These are phyloP conservation scores for Thaumatotibia leucotreta DNA, from an alignment of 1,140 invertebrate species.

Conservation along the genomic window DNA sequence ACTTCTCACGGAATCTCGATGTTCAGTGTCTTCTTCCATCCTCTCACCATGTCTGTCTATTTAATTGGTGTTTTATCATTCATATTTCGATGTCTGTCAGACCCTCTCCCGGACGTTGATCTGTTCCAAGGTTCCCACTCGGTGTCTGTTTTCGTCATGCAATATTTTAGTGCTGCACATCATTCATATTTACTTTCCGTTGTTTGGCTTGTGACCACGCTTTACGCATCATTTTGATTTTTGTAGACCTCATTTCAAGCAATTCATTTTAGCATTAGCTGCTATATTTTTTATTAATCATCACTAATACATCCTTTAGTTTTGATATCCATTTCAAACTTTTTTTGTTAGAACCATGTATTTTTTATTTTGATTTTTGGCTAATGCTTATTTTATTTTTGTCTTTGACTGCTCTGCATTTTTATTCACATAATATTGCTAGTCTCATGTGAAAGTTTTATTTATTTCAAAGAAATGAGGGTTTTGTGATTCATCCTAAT, in stretches of 20 bases:
- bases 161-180: slow-evolving; percentile 37
- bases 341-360: slow-evolving; percentile 14
- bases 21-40: slow-evolving; percentile 56
- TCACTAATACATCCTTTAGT: background rate
- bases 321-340: background rate
- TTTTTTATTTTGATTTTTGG: slow-evolving; percentile 31
- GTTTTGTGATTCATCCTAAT: background rate
- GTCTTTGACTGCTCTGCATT: slow-evolving; percentile 65
- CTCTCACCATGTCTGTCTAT: slow-evolving; percentile 34
- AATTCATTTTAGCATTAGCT: background rate
- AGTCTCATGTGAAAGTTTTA: slow-evolving; percentile 31
- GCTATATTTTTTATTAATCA: background rate
- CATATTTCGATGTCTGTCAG: slow-evolving; percentile 38
- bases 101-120: slow-evolving; percentile 11
- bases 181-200: slow-evolving; percentile 30
- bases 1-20: slow-evolving; percentile 38
- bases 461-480: slow-evolving; percentile 19
- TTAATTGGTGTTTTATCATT: slow-evolving; percentile 46
- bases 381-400: slow-evolving; percentile 41
- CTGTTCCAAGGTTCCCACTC: slow-evolving; percentile 13
- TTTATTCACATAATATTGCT: slow-evolving; percentile 56
- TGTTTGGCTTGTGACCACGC: slow-evolving; percentile 28
- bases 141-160: slow-evolving; percentile 25
- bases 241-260: slow-evolving; percentile 14
- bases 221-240: slow-evolving; percentile 1